A percentile compares a stretch with the other conserved stretches of the same genome.
Evolutionary conservation across 2,797 vertebrate species (phyloP).

Genomic region (Neopelma chrysocephalum): DNA sequence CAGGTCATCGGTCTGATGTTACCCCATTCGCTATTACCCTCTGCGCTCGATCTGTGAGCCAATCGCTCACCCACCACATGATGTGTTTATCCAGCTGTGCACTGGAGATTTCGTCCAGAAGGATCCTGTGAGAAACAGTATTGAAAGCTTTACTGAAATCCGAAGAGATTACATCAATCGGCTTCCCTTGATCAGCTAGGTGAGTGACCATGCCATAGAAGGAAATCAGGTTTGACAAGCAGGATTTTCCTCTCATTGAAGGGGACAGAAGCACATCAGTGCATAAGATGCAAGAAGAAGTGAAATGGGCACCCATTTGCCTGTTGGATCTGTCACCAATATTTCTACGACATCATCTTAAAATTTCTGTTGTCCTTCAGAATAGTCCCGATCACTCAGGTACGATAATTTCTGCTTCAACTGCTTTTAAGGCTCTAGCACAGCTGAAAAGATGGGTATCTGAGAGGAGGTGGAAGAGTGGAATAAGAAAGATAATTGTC

Average conservation of each 20-base stretch:
- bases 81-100: background rate
- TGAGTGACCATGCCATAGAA: background rate
- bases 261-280: background rate
- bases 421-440: background rate
- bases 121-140: background rate
- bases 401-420: background rate
- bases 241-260: background rate
- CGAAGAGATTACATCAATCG: too few relatives aligned
- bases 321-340: background rate
- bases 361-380: background rate
- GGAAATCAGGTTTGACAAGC: background rate
- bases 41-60: background rate
- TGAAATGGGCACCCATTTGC: background rate
- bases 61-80: background rate
- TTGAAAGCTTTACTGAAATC: background rate
- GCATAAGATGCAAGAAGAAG: rapidly evolving
- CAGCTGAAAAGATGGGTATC: background rate
- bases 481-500: background rate
- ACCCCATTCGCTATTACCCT: background rate
- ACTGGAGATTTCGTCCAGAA: background rate
- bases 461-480: background rate
- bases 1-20: background rate
- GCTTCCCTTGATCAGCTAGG: background rate
- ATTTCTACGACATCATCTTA: background rate
- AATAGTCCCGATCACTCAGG: background rate